A percentile compares a stretch with the other conserved stretches of the same genome.
These are phyloP conservation scores for Plecotus auritus DNA, from an alignment of 2,113 vertebrate species.

Conservation along the genomic window DNA sequence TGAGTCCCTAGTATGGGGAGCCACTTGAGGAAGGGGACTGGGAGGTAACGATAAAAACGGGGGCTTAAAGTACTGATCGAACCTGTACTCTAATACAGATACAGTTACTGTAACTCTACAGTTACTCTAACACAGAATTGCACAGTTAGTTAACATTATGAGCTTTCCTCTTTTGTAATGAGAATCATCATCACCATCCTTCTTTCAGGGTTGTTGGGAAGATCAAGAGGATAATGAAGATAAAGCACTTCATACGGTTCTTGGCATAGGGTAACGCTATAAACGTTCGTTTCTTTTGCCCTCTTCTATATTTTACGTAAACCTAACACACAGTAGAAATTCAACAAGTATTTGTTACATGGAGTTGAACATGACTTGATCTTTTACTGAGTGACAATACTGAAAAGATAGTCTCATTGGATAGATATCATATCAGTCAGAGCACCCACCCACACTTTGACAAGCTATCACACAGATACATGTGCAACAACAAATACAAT, in stretches of 20 bases:
- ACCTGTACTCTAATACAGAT: neutral
- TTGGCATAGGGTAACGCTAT: neutral
- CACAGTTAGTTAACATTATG: neutral
- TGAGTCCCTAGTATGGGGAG: neutral
- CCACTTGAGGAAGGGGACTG: neutral
- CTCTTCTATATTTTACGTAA: neutral
- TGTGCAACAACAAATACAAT: neutral
- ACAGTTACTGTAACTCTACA: no score
- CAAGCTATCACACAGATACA: neutral
- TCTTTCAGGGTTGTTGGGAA: neutral
- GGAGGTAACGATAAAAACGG: neutral
- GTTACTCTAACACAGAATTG: no score
- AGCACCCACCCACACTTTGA: neutral
- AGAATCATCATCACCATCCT: neutral
- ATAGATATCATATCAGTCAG: neutral
- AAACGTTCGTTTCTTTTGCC: neutral
- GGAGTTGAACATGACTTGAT: neutral
- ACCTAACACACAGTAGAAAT: neutral
- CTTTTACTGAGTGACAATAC: neutral
- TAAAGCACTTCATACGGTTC: neutral
- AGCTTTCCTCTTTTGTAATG: neutral
- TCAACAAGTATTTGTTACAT: neutral
- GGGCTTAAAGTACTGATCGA: neutral
- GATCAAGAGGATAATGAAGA: neutral
- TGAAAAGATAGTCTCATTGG: neutral